Percentiles rank a stretch among this genome's conserved stretches.
These are phyloP conservation scores for Brachionus koreanus DNA, from an alignment of 1,140 invertebrate genomes.

Conservation along the genomic window DNA sequence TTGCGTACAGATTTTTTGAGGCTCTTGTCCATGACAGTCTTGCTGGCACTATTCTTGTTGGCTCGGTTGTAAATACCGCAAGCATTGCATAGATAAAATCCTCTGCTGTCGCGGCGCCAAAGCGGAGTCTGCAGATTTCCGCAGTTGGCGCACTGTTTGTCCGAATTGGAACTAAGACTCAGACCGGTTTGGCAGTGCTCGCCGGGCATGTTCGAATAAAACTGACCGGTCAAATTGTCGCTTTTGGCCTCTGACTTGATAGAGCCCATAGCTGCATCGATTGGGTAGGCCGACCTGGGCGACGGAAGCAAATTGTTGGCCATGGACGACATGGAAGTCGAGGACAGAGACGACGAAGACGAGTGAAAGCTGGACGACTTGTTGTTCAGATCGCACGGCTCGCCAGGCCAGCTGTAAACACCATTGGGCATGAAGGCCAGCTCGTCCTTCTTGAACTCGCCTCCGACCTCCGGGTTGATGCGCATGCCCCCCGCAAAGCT, in stretches of 20 bases:
- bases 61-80: conserved; percentile 43
- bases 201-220: neutral
- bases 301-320: neutral
- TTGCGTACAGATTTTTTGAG: conserved; percentile 28
- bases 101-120: conserved; percentile 38
- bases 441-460: neutral
- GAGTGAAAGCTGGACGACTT: conserved; percentile 6
- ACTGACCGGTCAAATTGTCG: neutral
- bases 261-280: neutral
- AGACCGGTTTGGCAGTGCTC: neutral
- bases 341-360: neutral
- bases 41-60: neutral
- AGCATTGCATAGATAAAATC: conserved; percentile 38
- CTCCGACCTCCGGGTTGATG: neutral
- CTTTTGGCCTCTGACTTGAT: neutral
- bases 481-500: neutral
- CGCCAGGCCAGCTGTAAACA: neutral
- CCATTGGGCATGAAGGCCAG: neutral
- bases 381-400: neutral
- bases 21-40: neutral
- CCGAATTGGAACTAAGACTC: neutral
- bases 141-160: conserved; percentile 40
- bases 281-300: neutral
- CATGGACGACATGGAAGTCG: neutral
- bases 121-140: conserved; percentile 12